phyloP scores from a whole-genome alignment of 1,140 invertebrate genomes.

The Megalonaias nervosa region DNA sequence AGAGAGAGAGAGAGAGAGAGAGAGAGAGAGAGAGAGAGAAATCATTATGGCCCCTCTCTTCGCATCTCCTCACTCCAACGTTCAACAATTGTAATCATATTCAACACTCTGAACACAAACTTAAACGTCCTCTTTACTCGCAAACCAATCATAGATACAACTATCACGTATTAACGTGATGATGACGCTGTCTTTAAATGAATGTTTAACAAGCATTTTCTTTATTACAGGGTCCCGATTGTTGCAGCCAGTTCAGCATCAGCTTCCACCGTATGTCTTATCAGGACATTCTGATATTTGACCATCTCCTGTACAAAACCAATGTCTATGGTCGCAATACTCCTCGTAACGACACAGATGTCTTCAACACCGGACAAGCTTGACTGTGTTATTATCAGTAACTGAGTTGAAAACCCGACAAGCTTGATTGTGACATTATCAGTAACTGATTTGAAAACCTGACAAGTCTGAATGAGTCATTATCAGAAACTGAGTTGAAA shows the following conservation, averaged over 20 bases:
- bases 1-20: no score
- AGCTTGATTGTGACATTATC: no score
- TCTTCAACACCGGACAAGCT: background rate
- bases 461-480: no score
- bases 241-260: slow-evolving; percentile 30
- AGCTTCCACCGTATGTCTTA: slow-evolving; percentile 30
- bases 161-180: background rate
- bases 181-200: no score
- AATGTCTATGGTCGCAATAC: slow-evolving; percentile 17
- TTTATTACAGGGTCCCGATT: slow-evolving; percentile 28
- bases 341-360: background rate
- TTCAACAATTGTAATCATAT: background rate
- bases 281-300: slow-evolving; percentile 31
- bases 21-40: no score
- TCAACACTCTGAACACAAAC: background rate
- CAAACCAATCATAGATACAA: background rate
- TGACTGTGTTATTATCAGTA: no score
- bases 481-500: no score
- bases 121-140: background rate
- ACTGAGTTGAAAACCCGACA: no score
- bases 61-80: no score
- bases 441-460: no score
- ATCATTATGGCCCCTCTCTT: no score
- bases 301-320: slow-evolving; percentile 35
- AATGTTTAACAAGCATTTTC: background rate